phyloP scores from a whole-genome alignment of 2,888 invertebrate genomes.

The Oscheius sp. region DNA sequence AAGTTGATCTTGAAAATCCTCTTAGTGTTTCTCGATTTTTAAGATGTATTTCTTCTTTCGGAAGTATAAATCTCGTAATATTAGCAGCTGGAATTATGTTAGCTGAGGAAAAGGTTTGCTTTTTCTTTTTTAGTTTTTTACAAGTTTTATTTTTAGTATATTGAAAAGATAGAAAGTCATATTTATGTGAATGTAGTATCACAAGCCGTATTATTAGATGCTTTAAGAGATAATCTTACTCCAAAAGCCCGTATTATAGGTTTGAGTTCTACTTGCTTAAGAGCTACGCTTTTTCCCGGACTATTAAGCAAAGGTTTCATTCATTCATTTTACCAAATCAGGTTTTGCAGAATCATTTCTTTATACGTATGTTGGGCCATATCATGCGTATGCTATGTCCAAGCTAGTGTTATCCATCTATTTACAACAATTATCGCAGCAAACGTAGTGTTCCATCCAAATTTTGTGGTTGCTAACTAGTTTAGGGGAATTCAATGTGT shows the following conservation, averaged over 20 bases:
- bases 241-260: constrained; percentile 18
- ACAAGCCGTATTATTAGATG: constrained; percentile 24
- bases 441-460: no score
- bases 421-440: constrained; percentile 36
- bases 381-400: constrained; percentile 57
- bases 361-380: constrained; percentile 37
- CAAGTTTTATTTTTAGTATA: constrained; percentile 5
- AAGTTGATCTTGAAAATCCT: constrained; percentile 18
- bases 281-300: constrained; percentile 12
- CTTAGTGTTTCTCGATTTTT: neutral
- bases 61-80: constrained; percentile 19
- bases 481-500: no score
- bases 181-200: constrained; percentile 30
- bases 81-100: constrained; percentile 29
- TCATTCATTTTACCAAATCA: neutral
- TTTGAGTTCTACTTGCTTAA: constrained; percentile 18
- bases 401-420: constrained; percentile 48
- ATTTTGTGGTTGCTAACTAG: neutral
- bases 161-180: constrained; percentile 23
- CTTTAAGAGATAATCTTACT: neutral
- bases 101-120: constrained; percentile 19
- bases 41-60: neutral
- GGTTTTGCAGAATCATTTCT: constrained; percentile 27
- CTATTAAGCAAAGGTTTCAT: neutral
- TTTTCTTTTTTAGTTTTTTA: neutral